phyloP scores from a whole-genome alignment of 1,140 invertebrate species.

The Eupristina koningsbergeri region DNA sequence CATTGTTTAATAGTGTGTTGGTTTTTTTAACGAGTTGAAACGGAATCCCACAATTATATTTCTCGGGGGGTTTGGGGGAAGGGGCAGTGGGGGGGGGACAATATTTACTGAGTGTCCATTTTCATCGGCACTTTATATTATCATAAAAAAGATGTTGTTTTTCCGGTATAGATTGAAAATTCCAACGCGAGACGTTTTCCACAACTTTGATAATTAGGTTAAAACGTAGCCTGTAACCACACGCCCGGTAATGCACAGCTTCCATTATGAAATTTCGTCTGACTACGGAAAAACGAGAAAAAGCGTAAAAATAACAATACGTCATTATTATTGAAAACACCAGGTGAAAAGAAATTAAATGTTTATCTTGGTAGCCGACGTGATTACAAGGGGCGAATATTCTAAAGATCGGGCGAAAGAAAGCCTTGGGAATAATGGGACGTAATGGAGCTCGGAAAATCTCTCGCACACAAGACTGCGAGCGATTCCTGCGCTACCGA shows the following conservation, averaged over 20 bases:
- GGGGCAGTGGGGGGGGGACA: too few species aligned
- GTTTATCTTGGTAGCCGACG: neutral
- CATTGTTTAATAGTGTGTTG: neutral
- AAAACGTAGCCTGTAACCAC: neutral
- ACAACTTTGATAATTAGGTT: slow-evolving; percentile 26
- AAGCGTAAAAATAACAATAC: slow-evolving; percentile 3
- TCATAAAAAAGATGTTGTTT: neutral
- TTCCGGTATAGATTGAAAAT: neutral
- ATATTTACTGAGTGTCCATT: neutral
- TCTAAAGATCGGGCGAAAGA: neutral
- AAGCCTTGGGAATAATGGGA: slow-evolving; percentile 5
- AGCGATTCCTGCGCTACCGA: neutral
- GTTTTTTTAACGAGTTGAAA: neutral
- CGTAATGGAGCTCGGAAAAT: slow-evolving; percentile 26
- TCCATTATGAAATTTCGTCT: neutral
- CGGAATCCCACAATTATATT: neutral
- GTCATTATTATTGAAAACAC: neutral
- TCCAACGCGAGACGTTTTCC: neutral
- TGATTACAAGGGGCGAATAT: too few species aligned
- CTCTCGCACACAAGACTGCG: neutral
- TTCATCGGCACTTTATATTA: neutral
- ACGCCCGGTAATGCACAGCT: neutral
- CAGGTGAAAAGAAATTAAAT: neutral
- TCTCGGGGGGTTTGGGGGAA: too few species aligned
- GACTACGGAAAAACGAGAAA: neutral